These are phyloP conservation scores for Vanacampus margaritifer DNA, from an alignment of 2,113 vertebrate species.

Conservation along the genomic window DNA sequence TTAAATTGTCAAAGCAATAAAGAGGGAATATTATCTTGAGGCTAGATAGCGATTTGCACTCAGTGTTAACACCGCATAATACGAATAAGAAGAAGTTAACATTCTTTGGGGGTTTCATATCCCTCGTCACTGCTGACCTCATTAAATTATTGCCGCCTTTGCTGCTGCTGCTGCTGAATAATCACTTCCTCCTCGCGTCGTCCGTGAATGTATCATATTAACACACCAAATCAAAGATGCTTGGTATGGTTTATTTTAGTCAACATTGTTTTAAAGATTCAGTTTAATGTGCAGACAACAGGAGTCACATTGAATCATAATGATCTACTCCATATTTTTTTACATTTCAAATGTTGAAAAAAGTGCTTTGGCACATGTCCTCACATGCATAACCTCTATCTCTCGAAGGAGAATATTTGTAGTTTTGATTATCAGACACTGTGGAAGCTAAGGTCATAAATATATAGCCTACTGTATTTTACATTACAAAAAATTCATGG, in stretches of 20 bases:
- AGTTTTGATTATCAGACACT: too few relatives aligned
- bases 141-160: not conserved
- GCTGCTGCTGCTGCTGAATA: not conserved
- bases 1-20: not conserved
- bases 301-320: too few relatives aligned
- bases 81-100: not conserved
- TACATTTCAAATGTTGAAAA: not conserved
- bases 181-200: not conserved
- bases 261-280: not conserved
- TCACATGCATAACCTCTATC: not conserved
- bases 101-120: not conserved
- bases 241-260: too few relatives aligned
- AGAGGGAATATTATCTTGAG: not conserved
- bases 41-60: not conserved
- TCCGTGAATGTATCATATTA: not conserved
- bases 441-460: too few relatives aligned
- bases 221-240: not conserved
- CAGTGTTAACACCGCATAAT: not conserved
- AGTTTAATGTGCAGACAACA: not conserved
- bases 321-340: not conserved
- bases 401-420: not conserved
- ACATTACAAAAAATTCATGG: too few relatives aligned
- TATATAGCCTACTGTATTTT: too few relatives aligned
- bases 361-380: not conserved
- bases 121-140: not conserved